Percentiles rank a stretch among this genome's conserved stretches.
Conservation (phyloP, 1,140 invertebrate genomes). For the Epicauta chinensis region DNA sequence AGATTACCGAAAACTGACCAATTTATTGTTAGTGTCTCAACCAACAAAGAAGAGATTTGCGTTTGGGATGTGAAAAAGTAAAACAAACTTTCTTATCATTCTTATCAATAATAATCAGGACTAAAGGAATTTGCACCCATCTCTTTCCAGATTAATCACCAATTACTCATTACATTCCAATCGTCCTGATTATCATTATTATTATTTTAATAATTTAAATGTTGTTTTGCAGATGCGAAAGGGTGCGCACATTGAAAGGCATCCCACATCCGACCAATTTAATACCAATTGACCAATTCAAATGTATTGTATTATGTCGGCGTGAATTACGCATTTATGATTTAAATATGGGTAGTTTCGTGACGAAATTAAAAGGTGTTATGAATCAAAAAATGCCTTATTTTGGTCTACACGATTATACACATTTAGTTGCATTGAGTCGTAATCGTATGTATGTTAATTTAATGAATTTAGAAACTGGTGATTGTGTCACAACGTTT, state of each 20-base stretch:
- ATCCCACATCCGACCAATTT: constrained; percentile 63
- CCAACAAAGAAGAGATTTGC: constrained; percentile 65
- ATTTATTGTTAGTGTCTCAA: constrained; percentile 66
- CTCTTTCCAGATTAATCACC: too few relatives aligned
- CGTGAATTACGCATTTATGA: constrained; percentile 75
- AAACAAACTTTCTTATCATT: constrained; percentile 14
- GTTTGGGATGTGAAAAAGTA: constrained; percentile 69
- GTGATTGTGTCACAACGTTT: constrained; percentile 80
- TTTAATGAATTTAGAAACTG: constrained; percentile 75
- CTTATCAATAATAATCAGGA: too few relatives aligned
- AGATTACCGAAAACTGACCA: constrained; percentile 52
- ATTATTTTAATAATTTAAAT: too few relatives aligned
- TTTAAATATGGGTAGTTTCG: constrained; percentile 63
- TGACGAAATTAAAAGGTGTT: constrained; percentile 73
- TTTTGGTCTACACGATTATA: constrained; percentile 72
- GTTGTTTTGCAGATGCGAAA: constrained; percentile 49
- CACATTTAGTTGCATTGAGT: constrained; percentile 73
- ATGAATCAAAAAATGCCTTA: constrained; percentile 92
- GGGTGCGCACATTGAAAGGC: constrained; percentile 61
- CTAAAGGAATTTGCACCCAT: too few relatives aligned
- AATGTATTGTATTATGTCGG: constrained; percentile 72
- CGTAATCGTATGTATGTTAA: constrained; percentile 87
- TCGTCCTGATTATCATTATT: too few relatives aligned
- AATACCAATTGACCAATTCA: constrained; percentile 63
- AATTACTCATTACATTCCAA: too few relatives aligned